Conservation (phyloP, 30 jellyfish, hydroid and myxozoan genomes). For the Hydractinia symbiolongicarpus region DNA sequence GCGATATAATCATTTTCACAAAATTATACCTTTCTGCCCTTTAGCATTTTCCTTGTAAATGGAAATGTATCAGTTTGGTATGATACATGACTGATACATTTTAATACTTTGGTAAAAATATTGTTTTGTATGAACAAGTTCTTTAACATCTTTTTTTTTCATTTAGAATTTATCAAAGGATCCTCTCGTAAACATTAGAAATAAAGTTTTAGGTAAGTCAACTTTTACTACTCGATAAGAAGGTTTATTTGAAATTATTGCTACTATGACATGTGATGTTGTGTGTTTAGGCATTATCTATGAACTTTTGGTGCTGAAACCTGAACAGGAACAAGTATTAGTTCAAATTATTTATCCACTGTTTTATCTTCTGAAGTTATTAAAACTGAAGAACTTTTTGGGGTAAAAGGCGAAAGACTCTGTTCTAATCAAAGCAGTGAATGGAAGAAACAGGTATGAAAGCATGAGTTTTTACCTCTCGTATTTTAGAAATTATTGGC, state of each 20-base stretch:
- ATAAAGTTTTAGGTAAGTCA: constrained; percentile 61
- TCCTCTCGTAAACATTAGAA: constrained; percentile 67
- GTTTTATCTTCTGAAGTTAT: too few species aligned
- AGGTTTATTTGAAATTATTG: neutral
- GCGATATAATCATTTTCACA: too few species aligned
- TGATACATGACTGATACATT: neutral
- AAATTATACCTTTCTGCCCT: too few species aligned
- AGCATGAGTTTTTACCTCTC: neutral
- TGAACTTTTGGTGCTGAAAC: constrained; percentile 70
- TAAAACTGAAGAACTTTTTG: too few species aligned
- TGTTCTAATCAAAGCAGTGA: too few species aligned
- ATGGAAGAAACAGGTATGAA: too few species aligned
- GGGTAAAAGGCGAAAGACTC: too few species aligned
- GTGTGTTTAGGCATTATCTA: constrained; percentile 52
- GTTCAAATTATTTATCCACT: neutral
- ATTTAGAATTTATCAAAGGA: constrained; percentile 69
- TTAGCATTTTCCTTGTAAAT: neutral
- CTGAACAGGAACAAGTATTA: constrained; percentile 87
- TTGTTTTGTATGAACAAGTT: neutral
- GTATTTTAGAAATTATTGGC: constrained; percentile 50
- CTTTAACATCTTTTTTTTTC: neutral
- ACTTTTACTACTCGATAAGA: neutral
- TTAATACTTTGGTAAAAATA: neutral
- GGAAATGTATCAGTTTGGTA: neutral
- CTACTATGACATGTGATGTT: too few species aligned